Conservation (phyloP, 1,140 invertebrate genomes). For the Meloidogyne floridensis region DNA sequence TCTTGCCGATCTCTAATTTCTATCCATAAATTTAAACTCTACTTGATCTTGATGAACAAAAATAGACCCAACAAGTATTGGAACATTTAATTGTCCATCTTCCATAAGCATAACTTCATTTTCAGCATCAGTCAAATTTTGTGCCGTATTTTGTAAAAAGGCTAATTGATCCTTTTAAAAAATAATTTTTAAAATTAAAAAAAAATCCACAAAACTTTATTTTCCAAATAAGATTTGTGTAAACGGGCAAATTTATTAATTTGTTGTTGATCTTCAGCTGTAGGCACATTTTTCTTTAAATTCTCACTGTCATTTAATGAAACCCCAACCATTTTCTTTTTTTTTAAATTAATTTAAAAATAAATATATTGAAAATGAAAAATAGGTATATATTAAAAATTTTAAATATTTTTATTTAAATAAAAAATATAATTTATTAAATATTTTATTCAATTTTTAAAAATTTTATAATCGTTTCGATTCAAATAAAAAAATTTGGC, state of each 20-base stretch:
- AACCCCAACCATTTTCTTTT: constrained; percentile 14
- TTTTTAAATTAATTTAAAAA: no score
- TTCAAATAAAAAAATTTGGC: no score
- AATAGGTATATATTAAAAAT: no score
- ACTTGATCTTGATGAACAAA: constrained; percentile 70
- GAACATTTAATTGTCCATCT: constrained; percentile 30
- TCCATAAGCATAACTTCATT: constrained; percentile 44
- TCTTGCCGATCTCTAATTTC: background rate
- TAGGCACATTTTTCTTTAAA: constrained; percentile 32
- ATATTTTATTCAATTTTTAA: no score
- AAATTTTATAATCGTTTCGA: no score
- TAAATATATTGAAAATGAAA: no score
- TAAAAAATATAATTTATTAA: no score
- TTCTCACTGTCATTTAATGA: background rate
- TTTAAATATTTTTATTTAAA: no score
- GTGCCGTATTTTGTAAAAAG: constrained; percentile 32
- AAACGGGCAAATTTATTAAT: constrained; percentile 46
- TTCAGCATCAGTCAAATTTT: constrained; percentile 41
- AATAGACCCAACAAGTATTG: constrained; percentile 39
- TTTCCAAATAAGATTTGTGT: constrained; percentile 36
- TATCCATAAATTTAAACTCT: constrained; percentile 2
- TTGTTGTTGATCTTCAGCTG: constrained; percentile 44
- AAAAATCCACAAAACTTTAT: constrained; percentile 27
- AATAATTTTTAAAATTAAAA: background rate
- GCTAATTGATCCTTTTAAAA: constrained; percentile 32